These are phyloP conservation scores for Nycteola revayana DNA, from an alignment of 2,888 invertebrate species.

Conservation along the genomic window DNA sequence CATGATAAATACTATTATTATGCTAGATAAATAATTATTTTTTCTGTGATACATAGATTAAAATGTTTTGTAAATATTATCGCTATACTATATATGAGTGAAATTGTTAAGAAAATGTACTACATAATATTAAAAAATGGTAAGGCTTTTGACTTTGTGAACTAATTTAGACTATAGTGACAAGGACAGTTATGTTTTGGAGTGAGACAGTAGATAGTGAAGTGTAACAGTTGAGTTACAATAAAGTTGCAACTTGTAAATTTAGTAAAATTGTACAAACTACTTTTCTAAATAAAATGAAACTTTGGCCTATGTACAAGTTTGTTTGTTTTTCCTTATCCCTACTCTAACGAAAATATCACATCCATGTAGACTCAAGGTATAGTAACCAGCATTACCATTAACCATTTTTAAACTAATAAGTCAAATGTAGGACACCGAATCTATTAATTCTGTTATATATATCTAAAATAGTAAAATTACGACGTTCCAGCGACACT, in stretches of 20 bases:
- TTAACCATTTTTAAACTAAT: no score
- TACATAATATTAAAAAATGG: conserved; percentile 39
- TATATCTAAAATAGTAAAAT: no score
- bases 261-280: conserved; percentile 77
- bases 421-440: no score
- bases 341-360: no score
- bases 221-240: conserved; percentile 31
- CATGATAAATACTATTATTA: conserved; percentile 49
- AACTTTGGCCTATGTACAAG: conserved; percentile 77
- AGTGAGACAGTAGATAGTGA: conserved; percentile 54
- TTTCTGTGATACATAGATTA: conserved; percentile 81
- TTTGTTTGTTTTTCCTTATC: conserved; percentile 43
- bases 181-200: conserved; percentile 47
- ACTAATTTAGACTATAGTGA: conserved; percentile 38
- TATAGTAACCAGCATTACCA: no score
- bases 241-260: conserved; percentile 44
- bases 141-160: conserved; percentile 68
- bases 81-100: conserved; percentile 53
- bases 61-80: conserved; percentile 67
- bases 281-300: conserved; percentile 79
- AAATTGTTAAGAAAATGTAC: conserved; percentile 54
- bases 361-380: no score
- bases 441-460: no score
- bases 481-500: no score
- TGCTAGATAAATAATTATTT: conserved; percentile 73